Conservation (phyloP, 2,888 invertebrate species). For the Apodemia zela region DNA sequence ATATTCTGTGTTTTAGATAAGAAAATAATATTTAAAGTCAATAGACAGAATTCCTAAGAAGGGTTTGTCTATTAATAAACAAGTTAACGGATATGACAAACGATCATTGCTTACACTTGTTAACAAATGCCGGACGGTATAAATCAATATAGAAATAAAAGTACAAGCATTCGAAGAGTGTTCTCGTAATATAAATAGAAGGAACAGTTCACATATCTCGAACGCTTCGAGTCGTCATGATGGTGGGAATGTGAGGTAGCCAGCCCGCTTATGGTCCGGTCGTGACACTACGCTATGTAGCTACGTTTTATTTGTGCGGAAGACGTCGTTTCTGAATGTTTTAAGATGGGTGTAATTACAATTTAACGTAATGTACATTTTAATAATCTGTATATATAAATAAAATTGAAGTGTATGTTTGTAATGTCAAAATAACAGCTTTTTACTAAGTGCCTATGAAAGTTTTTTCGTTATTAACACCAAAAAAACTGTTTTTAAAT, state of each 20-base stretch:
- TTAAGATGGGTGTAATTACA: not conserved
- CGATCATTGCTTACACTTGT: conserved; percentile 3
- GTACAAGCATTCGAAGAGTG: conserved; percentile 8
- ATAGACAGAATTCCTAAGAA: not conserved
- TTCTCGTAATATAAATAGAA: conserved; percentile 13
- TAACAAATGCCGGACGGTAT: conserved; percentile 11
- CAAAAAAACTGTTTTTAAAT: too few species aligned
- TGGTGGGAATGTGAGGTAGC: conserved; percentile 12
- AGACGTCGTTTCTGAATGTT: not conserved
- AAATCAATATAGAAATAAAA: conserved; percentile 10
- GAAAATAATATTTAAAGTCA: not conserved
- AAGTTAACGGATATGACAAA: not conserved
- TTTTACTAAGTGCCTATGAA: too few species aligned
- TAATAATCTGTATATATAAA: too few species aligned
- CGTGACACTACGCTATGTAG: conserved; percentile 1
- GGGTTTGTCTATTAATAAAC: not conserved
- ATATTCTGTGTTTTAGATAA: too few species aligned
- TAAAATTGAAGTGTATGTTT: too few species aligned
- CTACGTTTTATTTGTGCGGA: conserved; percentile 19
- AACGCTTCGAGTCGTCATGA: not conserved
- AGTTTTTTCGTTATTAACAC: too few species aligned
- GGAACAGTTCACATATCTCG: conserved; percentile 4
- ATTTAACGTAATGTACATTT: too few species aligned
- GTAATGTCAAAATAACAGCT: too few species aligned
- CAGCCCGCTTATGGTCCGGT: conserved; percentile 3